Evolutionary conservation across 2,888 invertebrate genomes (phyloP), one percentile per base, ranked within the genome.

Genomic region (Sericinus montela): DNA sequence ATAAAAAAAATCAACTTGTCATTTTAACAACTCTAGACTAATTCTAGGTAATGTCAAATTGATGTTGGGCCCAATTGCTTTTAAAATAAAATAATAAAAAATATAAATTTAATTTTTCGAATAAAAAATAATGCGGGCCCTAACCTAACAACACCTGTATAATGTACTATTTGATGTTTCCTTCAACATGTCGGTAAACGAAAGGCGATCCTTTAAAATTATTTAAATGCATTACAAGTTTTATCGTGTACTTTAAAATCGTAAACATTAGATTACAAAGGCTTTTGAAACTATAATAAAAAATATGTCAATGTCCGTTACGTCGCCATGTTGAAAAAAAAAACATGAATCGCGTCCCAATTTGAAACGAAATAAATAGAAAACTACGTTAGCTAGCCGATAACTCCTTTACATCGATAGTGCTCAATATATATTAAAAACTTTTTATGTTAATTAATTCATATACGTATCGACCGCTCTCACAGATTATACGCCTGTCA

Each of bases 41-140:
- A 57, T 57, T 80, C 86, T 88, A 88, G 86, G 87, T 87, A 88
- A 87, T 82, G 85, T 81, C 87, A 87, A 88, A 86, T 88, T 72
- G 84, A 69, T 60, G 32, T 11, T 11, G 59, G 60, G 62, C 63
- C 62, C 62, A 49, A 49, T 40, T 30, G 28, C 16, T 7, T 13
- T 15, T 46, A 51, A 52, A 48, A 52, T 50, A 52, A 54, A 46
- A 52, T 55, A 53, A 49, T 55, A 54, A 37, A 37, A 37, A 19
- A 37, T 37, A 37, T 19, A 37, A 10, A 19, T 19, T 28, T 39
- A 14, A 10, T 16, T n/a, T n/a, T n/a, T 16, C 15, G 36, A 16
- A 36, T 19, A n/a, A n/a, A 36, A 16, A 36, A 15, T 29, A 11
- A 37, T 36, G 13, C 23, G 42, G 37, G 42, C 37, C 51, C 51